These are phyloP conservation scores for Amblyjoppa fuscipennis DNA, from an alignment of 2,888 invertebrate genomes.

Conservation along the genomic window DNA sequence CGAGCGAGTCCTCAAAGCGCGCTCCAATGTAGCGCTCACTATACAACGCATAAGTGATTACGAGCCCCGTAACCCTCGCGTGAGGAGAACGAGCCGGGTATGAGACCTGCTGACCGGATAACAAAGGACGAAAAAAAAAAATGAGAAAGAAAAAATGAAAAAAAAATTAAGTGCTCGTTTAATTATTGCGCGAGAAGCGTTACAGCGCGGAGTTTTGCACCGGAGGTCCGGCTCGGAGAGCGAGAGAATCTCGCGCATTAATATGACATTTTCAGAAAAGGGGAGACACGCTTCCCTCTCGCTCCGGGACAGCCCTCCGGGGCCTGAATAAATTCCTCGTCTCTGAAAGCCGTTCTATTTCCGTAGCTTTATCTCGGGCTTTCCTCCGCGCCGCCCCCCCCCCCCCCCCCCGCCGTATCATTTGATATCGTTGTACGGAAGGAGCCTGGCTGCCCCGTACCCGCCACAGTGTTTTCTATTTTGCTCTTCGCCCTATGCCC, in stretches of 20 bases:
- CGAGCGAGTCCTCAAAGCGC: conserved; percentile 15
- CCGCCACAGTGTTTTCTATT: background rate
- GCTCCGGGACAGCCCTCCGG: conserved; percentile 35
- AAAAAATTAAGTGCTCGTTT: conserved; percentile 58
- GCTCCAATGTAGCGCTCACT: background rate
- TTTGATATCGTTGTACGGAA: background rate
- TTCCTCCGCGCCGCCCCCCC: background rate
- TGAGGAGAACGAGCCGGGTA: background rate
- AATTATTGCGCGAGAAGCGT: conserved; percentile 53
- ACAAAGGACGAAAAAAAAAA: background rate
- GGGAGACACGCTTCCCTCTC: background rate
- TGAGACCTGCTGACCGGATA: no score
- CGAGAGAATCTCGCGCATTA: conserved; percentile 38
- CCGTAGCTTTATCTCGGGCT: conserved; percentile 31
- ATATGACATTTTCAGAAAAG: conserved; percentile 53
- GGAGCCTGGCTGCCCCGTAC: background rate
- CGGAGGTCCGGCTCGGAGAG: conserved; percentile 18
- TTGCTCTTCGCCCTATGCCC: conserved; percentile 7
- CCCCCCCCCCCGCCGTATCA: background rate
- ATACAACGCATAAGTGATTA: background rate
- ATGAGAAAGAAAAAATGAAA: background rate
- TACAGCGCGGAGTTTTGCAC: conserved; percentile 32
- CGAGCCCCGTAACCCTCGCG: background rate
- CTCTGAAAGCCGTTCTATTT: conserved; percentile 61
- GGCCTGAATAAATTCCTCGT: conserved; percentile 52